Percentiles rank a stretch among this genome's conserved stretches.
These are phyloP conservation scores for Pseudomyrmex gracilis DNA, from an alignment of 1,140 invertebrate species.

Conservation along the genomic window DNA sequence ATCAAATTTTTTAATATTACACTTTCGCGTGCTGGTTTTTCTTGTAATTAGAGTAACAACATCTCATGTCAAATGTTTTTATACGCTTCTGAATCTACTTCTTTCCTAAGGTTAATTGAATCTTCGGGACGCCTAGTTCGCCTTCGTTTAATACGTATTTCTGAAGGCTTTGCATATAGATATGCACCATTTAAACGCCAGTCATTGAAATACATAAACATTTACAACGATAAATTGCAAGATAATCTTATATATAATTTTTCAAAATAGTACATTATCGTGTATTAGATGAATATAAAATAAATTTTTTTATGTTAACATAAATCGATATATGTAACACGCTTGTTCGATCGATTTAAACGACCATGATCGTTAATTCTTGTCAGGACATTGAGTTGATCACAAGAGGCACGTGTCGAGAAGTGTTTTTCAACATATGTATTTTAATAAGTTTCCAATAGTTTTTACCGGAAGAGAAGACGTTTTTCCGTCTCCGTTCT, in stretches of 20 bases:
- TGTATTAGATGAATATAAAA: no score
- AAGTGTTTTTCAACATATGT: constrained; percentile 3
- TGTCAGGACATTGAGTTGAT: constrained; percentile 17
- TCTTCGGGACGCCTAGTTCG: not conserved
- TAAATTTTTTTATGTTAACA: no score
- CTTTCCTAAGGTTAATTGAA: not conserved
- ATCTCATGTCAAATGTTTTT: no score
- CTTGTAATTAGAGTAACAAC: no score
- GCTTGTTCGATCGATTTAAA: constrained; percentile 1
- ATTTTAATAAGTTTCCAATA: not conserved
- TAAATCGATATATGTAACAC: not conserved
- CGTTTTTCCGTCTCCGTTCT: constrained; percentile 19
- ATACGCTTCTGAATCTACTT: not conserved
- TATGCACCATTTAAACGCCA: not conserved
- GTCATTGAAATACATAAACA: not conserved
- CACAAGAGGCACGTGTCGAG: not conserved
- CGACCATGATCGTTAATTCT: constrained; percentile 16
- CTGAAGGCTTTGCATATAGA: not conserved
- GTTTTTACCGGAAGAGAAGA: constrained; percentile 18
- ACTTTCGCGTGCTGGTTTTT: no score
- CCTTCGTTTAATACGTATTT: constrained; percentile 23
- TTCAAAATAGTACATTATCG: no score
- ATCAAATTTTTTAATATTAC: not conserved
- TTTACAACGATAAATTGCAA: no score
- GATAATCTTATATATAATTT: no score